Evolutionary conservation across 2,113 vertebrate species (phyloP), one percentile per base, ranked within the genome.

Genomic region (Syrmaticus mikado): DNA sequence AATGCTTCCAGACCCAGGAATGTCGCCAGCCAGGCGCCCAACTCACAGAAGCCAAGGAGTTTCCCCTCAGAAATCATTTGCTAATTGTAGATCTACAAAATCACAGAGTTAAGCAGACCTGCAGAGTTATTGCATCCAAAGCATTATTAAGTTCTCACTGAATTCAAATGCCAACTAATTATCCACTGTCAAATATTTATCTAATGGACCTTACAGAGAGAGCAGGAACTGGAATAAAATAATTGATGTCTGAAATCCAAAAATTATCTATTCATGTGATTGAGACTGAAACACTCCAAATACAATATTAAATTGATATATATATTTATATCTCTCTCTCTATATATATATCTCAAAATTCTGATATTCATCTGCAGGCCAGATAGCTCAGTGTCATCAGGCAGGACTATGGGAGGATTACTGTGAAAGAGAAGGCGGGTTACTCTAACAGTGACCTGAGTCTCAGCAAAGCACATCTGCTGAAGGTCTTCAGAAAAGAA

Each of bases 241-340:
- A 86, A 86, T 50, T 55, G 9, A 87, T 61, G 38, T 64, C 52
- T 15, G 20, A 86, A 7, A 89, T 50, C 21, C 50, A 78, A 84
- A 90, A 90, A 74, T n/a, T 67, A 53, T 73, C n/a, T 73, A 11
- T 64, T 92, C 32, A 61, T 20, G 72, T 36, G 18, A 10, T 13
- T 57, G 38, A 61, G 40, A 73, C 18, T 58, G 40, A 95, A 93
- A 84, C 28, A 60, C 13, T 67, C 88, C 28, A 67, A 77, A 52
- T 55, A 48, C 8, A 66, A 32, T 27, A 64, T n/a, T 28, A 78
- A 74, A 82, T 10, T n/a, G n/a, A 55, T 10, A 30, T 10, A 40
- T 45, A 75, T 1, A 64, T 46, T 36, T 38, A 20, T 46, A 68
- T n/a, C n/a, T n/a, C n/a, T n/a, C n/a, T n/a, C n/a, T n/a, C n/a